Conservation (phyloP, 53 echinoderm and acorn worm genomes). For the Crossaster papposus region DNA sequence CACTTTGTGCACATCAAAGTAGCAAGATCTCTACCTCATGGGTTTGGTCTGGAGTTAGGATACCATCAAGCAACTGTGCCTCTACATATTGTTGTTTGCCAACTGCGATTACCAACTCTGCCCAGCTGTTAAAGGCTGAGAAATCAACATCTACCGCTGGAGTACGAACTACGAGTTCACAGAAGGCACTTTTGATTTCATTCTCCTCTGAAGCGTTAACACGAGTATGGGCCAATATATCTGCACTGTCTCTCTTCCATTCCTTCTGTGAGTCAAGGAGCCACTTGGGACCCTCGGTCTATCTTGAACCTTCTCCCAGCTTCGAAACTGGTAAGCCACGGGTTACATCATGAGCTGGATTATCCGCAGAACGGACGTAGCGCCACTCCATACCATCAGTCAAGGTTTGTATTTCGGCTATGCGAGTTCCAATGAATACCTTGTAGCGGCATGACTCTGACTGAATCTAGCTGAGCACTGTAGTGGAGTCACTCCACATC, state of each 20-base stretch:
- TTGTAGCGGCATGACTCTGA: constrained; percentile 38
- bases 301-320: not conserved
- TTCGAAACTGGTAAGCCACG: not conserved
- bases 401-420: constrained; percentile 7
- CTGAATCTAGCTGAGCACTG: constrained; percentile 13
- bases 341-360: constrained; percentile 8
- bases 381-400: constrained; percentile 10
- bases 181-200: not conserved
- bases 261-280: not conserved
- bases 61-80: not conserved
- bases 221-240: not conserved
- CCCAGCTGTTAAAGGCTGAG: not conserved
- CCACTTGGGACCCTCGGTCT: not conserved
- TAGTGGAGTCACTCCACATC: constrained; percentile 14
- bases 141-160: not conserved
- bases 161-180: not conserved
- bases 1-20: not conserved
- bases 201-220: not conserved
- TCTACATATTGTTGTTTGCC: not conserved
- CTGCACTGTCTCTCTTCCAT: not conserved
- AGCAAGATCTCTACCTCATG: not conserved
- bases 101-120: not conserved
- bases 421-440: constrained; percentile 14
- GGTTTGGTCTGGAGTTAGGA: not conserved
- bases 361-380: constrained; percentile 21